Evolutionary conservation across 1,140 invertebrate species (phyloP).

Genomic region (Idris sp.): DNA sequence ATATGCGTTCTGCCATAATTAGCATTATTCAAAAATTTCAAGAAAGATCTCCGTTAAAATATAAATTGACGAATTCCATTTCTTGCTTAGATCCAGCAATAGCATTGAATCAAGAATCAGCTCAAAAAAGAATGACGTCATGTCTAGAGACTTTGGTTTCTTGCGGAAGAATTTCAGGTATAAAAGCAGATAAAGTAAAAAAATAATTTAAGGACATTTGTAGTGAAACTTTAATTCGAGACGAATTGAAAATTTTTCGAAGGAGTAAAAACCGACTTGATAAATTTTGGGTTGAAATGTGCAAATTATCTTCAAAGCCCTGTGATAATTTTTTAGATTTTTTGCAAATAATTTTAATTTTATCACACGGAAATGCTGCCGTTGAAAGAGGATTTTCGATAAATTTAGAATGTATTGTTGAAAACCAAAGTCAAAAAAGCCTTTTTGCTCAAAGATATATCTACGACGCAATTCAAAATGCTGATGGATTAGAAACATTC

Average conservation of each 20-base stretch:
- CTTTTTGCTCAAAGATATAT: slow-evolving; percentile 39
- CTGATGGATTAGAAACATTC: slow-evolving; percentile 16
- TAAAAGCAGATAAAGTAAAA: slow-evolving; percentile 32
- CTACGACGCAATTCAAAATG: slow-evolving; percentile 35
- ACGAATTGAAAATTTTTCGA: slow-evolving; percentile 20
- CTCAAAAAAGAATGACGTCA: slow-evolving; percentile 16
- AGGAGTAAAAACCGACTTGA: slow-evolving; percentile 20
- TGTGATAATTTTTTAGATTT: slow-evolving; percentile 28
- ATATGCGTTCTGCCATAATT: slow-evolving; percentile 20
- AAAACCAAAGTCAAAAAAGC: slow-evolving; percentile 49
- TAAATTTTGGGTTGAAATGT: slow-evolving; percentile 22
- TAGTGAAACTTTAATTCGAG: slow-evolving; percentile 4
- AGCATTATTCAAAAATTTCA: slow-evolving; percentile 12
- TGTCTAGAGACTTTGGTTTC: slow-evolving; percentile 27
- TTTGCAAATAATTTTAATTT: slow-evolving; percentile 15
- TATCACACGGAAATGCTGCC: slow-evolving; percentile 34
- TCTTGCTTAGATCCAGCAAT: slow-evolving; percentile 33
- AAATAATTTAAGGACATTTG: slow-evolving; percentile 8
- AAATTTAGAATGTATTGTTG: slow-evolving; percentile 28
- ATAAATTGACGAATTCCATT: slow-evolving; percentile 19
- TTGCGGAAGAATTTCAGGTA: slow-evolving; percentile 5
- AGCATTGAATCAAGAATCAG: slow-evolving; percentile 9
- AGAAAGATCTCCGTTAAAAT: slow-evolving; percentile 25
- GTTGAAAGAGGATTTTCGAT: slow-evolving; percentile 35
- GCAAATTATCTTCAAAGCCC: slow-evolving; percentile 13